Percentiles rank a stretch among this genome's conserved stretches.
phyloP scores from a whole-genome alignment of 1,140 invertebrate species.

The Drosophila prosaltans region DNA sequence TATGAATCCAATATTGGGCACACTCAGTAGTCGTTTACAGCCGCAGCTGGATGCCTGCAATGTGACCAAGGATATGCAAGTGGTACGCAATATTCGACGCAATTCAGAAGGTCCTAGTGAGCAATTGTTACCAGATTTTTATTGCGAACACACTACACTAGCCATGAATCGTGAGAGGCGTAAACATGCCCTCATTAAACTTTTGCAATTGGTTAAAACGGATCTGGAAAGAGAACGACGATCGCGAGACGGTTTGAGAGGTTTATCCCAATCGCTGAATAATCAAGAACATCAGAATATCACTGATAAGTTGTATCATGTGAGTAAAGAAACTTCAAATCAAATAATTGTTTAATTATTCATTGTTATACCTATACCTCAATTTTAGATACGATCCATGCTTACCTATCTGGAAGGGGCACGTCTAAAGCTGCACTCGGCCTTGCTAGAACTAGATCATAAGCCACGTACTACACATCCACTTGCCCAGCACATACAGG shows the following conservation, averaged over 20 bases:
- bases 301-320: conserved; percentile 94
- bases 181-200: conserved; percentile 92
- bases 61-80: conserved; percentile 79
- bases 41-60: conserved; percentile 79
- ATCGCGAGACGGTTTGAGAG: conserved; percentile 93
- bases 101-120: conserved; percentile 86
- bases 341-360: neutral
- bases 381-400: conserved; percentile 93
- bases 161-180: conserved; percentile 96
- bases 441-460: conserved; percentile 91
- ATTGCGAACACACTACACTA: conserved; percentile 96
- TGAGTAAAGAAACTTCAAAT: conserved; percentile 77
- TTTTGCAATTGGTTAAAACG: conserved; percentile 91
- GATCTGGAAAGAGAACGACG: conserved; percentile 93
- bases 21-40: conserved; percentile 78
- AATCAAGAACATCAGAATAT: conserved; percentile 96
- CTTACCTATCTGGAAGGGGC: conserved; percentile 95
- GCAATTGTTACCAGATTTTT: conserved; percentile 95
- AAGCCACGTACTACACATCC: conserved; percentile 90
- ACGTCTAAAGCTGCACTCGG: conserved; percentile 92
- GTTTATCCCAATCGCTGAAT: conserved; percentile 94
- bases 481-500: conserved; percentile 90
- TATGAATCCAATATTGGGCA: conserved; percentile 88
- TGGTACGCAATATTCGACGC: conserved; percentile 80
- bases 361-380: neutral